Percentiles rank a stretch among this genome's conserved stretches.
phyloP scores from a whole-genome alignment of 2,888 invertebrate genomes.

The Ptilodon capucinus region DNA sequence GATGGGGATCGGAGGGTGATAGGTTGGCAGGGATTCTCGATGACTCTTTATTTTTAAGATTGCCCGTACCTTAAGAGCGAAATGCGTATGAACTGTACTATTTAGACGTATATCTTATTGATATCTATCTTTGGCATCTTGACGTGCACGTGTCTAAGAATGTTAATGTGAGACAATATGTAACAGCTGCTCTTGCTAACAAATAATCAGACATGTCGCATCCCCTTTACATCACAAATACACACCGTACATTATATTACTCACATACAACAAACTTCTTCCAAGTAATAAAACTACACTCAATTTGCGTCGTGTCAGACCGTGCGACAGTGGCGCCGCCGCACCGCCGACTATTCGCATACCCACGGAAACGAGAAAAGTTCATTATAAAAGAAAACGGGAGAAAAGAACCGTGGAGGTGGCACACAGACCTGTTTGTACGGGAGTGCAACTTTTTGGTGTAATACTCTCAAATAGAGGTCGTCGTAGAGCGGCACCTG shows the following conservation, averaged over 20 bases:
- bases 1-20: neutral
- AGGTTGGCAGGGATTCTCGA: neutral
- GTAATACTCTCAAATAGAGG: constrained; percentile 39
- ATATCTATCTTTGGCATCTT: too few relatives aligned
- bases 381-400: constrained; percentile 44
- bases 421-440: constrained; percentile 27
- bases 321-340: constrained; percentile 13
- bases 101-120: too few relatives aligned
- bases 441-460: constrained; percentile 38
- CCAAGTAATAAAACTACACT: neutral
- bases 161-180: too few relatives aligned
- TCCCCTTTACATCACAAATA: too few relatives aligned
- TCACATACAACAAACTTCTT: neutral
- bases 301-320: constrained; percentile 8
- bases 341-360: constrained; percentile 19
- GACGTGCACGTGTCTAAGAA: too few relatives aligned
- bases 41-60: too few relatives aligned
- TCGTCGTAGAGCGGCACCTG: constrained; percentile 21
- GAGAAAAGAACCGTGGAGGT: constrained; percentile 33
- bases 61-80: too few relatives aligned
- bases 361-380: constrained; percentile 23
- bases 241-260: too few relatives aligned
- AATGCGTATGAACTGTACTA: too few relatives aligned
- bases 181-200: too few relatives aligned
- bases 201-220: too few relatives aligned